Conservation (phyloP, 1,140 invertebrate species). For the Plectrocnemia conspersa region DNA sequence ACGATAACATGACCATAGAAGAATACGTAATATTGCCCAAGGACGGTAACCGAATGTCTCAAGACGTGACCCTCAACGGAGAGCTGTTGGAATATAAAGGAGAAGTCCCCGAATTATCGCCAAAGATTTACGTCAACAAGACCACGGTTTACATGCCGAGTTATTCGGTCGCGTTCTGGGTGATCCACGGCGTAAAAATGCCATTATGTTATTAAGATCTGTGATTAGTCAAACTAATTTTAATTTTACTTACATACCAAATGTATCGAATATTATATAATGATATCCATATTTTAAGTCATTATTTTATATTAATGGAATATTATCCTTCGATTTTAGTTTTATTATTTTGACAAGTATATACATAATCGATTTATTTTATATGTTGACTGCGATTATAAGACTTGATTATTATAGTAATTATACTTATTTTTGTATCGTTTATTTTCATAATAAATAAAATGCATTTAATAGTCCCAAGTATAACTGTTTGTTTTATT, state of each 20-base stretch:
- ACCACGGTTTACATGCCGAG: slow-evolving; percentile 52
- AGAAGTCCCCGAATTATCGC: slow-evolving; percentile 50
- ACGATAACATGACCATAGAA: slow-evolving; percentile 41
- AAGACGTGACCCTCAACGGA: slow-evolving; percentile 55
- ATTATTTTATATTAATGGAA: too few relatives aligned
- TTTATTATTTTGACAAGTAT: too few relatives aligned
- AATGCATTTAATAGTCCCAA: too few relatives aligned
- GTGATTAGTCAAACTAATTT: too few relatives aligned
- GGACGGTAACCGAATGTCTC: slow-evolving; percentile 47
- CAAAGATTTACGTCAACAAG: slow-evolving; percentile 44
- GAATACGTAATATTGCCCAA: slow-evolving; percentile 46
- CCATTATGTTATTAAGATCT: slow-evolving; percentile 18
- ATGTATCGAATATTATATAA: neutral
- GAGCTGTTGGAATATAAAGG: slow-evolving; percentile 50
- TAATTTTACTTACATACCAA: neutral
- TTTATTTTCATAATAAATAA: too few relatives aligned
- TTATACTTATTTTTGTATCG: too few relatives aligned
- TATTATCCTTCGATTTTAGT: too few relatives aligned
- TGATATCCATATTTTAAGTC: too few relatives aligned
- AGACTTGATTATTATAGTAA: too few relatives aligned
- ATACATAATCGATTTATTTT: too few relatives aligned
- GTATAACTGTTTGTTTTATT: too few relatives aligned
- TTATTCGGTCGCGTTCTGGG: slow-evolving; percentile 60
- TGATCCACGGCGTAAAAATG: slow-evolving; percentile 46
- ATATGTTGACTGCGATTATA: too few relatives aligned